phyloP scores from a whole-genome alignment of 1,140 invertebrate genomes.

The Camponotus floridanus region DNA sequence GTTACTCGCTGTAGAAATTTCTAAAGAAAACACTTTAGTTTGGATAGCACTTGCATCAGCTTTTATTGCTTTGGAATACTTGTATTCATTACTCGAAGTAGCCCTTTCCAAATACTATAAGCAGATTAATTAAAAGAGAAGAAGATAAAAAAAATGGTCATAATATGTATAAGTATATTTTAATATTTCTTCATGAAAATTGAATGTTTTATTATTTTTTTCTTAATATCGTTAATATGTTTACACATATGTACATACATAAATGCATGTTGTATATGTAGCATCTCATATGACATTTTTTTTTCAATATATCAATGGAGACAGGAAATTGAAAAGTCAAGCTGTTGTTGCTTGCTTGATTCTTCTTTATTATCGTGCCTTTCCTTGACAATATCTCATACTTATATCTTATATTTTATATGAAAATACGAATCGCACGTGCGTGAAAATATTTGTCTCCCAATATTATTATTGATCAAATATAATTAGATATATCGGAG shows the following conservation, averaged over 20 bases:
- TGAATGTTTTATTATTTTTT: too few species aligned
- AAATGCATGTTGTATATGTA: not conserved
- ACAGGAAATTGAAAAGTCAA: constrained; percentile 57
- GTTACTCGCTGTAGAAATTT: constrained; percentile 25
- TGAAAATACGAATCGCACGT: too few species aligned
- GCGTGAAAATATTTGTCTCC: not conserved
- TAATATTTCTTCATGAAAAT: too few species aligned
- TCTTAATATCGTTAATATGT: not conserved
- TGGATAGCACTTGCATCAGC: constrained; percentile 23
- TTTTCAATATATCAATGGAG: not conserved
- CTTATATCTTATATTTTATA: constrained; percentile 32
- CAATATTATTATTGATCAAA: not conserved
- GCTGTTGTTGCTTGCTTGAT: constrained; percentile 20
- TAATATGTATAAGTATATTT: too few species aligned
- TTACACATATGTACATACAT: not conserved
- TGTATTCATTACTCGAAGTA: constrained; percentile 19
- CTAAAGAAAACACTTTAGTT: constrained; percentile 21
- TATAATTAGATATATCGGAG: not conserved
- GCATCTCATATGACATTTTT: not conserved
- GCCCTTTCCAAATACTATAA: constrained; percentile 12
- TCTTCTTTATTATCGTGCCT: constrained; percentile 44
- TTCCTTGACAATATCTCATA: constrained; percentile 5
- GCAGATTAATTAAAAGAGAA: constrained; percentile 7
- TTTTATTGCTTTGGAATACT: constrained; percentile 3
- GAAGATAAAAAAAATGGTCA: too few species aligned